phyloP scores from a whole-genome alignment of 2,888 invertebrate species.

The Cryptocheilus praepositus region DNA sequence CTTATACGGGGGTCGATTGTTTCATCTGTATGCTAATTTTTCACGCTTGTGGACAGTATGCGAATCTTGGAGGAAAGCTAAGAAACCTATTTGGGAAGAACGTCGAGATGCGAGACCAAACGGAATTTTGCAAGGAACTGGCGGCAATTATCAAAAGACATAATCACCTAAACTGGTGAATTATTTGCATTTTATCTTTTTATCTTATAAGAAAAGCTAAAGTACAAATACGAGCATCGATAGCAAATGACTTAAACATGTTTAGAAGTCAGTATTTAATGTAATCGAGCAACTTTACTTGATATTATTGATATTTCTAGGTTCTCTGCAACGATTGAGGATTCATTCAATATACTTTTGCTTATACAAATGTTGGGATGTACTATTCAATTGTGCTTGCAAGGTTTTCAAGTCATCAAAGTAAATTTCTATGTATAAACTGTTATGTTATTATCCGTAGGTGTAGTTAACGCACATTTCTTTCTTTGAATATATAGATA shows the following conservation, averaged over 20 bases:
- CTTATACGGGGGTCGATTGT: conserved; percentile 15
- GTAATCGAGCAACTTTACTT: no score
- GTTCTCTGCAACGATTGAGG: conserved; percentile 51
- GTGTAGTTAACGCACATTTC: no score
- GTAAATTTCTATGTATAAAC: no score
- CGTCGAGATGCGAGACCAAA: not conserved
- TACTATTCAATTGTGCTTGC: conserved; percentile 58
- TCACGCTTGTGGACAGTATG: conserved; percentile 22
- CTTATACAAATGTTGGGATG: conserved; percentile 53
- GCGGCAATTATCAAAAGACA: conserved; percentile 40
- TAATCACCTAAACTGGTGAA: conserved; percentile 38
- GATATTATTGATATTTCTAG: conserved; percentile 34
- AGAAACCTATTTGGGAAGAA: not conserved
- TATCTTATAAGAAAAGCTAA: no score
- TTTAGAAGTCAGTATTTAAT: no score
- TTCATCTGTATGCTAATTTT: conserved; percentile 21
- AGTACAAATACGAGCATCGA: no score
- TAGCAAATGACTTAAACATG: not conserved
- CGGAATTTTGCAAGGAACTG: conserved; percentile 25
- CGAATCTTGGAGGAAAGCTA: conserved; percentile 12
- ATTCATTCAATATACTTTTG: conserved; percentile 54
- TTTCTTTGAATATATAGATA: no score
- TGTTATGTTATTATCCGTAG: no score
- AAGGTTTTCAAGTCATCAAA: conserved; percentile 51
- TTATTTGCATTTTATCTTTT: not conserved